Conservation (phyloP, 2,797 vertebrate genomes). For the Poecilia velifera region DNA sequence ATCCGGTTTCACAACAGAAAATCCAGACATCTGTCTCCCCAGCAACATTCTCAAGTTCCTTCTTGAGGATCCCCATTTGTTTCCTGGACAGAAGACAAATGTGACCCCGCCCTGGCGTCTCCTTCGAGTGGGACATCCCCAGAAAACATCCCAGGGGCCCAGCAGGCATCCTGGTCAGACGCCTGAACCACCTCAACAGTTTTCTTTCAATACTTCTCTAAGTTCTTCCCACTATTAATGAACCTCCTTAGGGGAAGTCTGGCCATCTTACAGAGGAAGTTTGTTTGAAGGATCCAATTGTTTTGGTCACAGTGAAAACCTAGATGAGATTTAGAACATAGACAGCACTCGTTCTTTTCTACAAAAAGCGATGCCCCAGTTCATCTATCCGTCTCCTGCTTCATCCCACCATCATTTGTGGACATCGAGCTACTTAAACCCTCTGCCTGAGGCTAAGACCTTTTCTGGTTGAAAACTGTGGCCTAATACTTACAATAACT, state of each 20-base stretch:
- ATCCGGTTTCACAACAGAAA: background rate
- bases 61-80: background rate
- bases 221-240: background rate
- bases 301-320: background rate
- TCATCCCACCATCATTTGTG: background rate
- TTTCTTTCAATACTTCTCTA: background rate
- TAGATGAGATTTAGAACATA: background rate
- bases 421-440: background rate
- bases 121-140: background rate
- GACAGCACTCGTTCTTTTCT: background rate
- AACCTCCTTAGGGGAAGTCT: background rate
- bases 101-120: background rate
- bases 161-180: no score
- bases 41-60: background rate
- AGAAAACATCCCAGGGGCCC: background rate
- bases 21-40: background rate
- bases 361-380: background rate
- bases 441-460: background rate
- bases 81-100: background rate
- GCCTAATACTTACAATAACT: background rate
- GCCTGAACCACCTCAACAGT: background rate
- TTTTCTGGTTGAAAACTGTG: background rate
- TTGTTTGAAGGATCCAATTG: background rate
- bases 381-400: background rate
- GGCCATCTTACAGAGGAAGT: background rate